Base-by-base conservation (phyloP, 2,113 vertebrate genomes). In the Mesoclemmys tuberculata region DNA sequence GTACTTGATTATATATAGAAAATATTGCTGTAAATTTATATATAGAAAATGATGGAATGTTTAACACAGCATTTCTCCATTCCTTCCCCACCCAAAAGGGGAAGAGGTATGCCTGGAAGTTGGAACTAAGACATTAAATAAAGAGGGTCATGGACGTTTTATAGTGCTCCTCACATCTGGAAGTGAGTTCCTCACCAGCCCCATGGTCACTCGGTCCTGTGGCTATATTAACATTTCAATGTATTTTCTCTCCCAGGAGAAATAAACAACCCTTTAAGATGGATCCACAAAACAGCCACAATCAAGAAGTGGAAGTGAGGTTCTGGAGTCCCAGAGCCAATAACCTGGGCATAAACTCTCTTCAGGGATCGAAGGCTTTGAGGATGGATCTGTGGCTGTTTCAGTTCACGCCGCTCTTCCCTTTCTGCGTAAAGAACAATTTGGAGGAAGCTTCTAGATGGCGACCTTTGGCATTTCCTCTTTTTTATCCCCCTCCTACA, bases 321-420 rank as follows among this genome's bases (percentile, higher is more conserved):
- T 4, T 5, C 3, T 0, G 1, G 12, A 1, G 78, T 81, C 77
- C 49, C 22, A 79, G 51, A 78, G 5, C 4, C 5, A 19, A n/a
- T 5, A 5, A 5, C 79, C 44, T 27, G 55, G 78, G n/a, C 41
- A 44, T 4, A 90, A 21, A 35, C 12, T 80, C 29, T 52, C 16
- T 83, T 14, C 8, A 78, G 58, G 2, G n/a, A 38, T 38, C 5
- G 3, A 21, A 38, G 19, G n/a, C 64, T 38, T 38, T 68, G 35
- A n/a, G 14, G 64, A 68, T 68, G 64, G 64, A 3, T 19, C 80
- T 82, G 46, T 27, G 44, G 38, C n/a, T 24, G 84, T 85, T 44
- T 27, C 11, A 61, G 56, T 85, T 4, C 81, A 81, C 68, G 52
- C 22, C 12, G n/a, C 68, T 16, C 21, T 89, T 80, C 9, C 21